These are phyloP conservation scores for Callosobruchus maculatus DNA, from an alignment of 2,888 invertebrate genomes.

Conservation along the genomic window DNA sequence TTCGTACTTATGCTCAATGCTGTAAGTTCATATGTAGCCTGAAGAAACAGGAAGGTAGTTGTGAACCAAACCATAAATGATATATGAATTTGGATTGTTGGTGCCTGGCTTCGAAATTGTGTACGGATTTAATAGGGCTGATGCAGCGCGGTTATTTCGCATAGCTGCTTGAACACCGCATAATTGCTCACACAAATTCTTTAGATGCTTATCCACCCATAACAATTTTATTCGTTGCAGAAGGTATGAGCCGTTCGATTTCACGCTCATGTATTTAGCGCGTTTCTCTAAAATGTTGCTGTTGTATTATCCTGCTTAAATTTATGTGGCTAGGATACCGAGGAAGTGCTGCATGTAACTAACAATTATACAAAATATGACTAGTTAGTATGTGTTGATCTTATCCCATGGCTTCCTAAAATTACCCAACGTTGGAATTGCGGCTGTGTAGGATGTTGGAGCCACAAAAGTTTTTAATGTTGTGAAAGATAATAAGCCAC, in stretches of 20 bases:
- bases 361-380: too few relatives aligned
- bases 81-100: neutral
- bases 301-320: neutral
- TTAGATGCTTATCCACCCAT: neutral
- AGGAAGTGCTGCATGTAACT: too few relatives aligned
- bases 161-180: neutral
- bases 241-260: neutral
- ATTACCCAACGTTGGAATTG: too few relatives aligned
- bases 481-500: too few relatives aligned
- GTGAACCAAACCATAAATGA: neutral
- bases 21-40: neutral
- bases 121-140: neutral
- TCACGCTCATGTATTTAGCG: neutral
- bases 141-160: neutral
- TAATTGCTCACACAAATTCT: neutral
- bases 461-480: too few relatives aligned
- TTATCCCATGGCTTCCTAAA: too few relatives aligned
- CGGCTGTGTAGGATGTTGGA: too few relatives aligned
- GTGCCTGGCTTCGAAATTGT: neutral
- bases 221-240: neutral
- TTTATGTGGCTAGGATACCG: neutral
- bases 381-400: too few relatives aligned
- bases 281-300: neutral
- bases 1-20: neutral
- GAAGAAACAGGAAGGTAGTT: neutral